Evolutionary conservation across 64 coral and sea anemone species (phyloP).

Genomic region (Pocillopora damicornis): DNA sequence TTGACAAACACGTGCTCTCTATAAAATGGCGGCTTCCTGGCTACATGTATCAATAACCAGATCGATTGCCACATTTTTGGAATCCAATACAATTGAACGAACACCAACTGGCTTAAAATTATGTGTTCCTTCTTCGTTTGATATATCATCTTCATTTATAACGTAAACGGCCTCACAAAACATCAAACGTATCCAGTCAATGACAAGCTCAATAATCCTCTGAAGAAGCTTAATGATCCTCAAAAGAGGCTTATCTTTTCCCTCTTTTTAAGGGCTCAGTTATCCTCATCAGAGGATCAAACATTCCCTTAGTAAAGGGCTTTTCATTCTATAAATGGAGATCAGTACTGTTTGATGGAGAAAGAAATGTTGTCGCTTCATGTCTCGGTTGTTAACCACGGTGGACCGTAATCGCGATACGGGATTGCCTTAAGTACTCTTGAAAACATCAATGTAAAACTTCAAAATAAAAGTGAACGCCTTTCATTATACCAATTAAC

Average conservation of each 20-base stretch:
- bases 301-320: constrained; percentile 26
- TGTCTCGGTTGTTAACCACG: constrained; percentile 19
- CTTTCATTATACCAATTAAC: constrained; percentile 15
- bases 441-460: constrained; percentile 5
- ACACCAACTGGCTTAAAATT: neutral
- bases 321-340: constrained; percentile 20
- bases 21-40: neutral
- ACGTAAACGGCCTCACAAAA: neutral
- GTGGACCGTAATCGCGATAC: constrained; percentile 9
- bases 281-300: constrained; percentile 24
- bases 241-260: constrained; percentile 26
- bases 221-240: constrained; percentile 9
- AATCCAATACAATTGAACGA: constrained; percentile 5
- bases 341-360: constrained; percentile 15
- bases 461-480: constrained; percentile 1
- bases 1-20: neutral
- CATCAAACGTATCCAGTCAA: constrained; percentile 17
- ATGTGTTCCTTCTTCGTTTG: neutral
- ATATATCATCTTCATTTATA: constrained; percentile 1
- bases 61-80: neutral
- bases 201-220: constrained; percentile 4
- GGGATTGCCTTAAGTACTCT: neutral
- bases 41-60: neutral
- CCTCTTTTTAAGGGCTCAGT: constrained; percentile 16
- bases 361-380: constrained; percentile 13